These are phyloP conservation scores for Herminia tarsipennalis DNA, from an alignment of 2,888 invertebrate genomes.

Conservation along the genomic window DNA sequence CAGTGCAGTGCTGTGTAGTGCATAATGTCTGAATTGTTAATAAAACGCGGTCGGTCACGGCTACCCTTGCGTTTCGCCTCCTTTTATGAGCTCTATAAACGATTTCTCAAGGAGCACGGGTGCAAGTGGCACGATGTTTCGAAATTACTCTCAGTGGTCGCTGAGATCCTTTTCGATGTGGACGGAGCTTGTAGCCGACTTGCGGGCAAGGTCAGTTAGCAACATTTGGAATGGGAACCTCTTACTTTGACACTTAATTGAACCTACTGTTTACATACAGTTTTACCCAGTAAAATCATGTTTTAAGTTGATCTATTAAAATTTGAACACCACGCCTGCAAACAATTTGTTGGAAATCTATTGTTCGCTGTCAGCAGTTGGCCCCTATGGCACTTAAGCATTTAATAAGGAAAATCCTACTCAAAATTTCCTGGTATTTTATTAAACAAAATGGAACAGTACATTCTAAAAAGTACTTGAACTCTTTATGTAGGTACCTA, in stretches of 20 bases:
- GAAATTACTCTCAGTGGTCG: slow-evolving; percentile 73
- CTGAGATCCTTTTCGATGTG: slow-evolving; percentile 79
- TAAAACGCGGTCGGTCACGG: slow-evolving; percentile 63
- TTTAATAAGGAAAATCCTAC: too few relatives aligned
- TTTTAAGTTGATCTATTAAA: too few relatives aligned
- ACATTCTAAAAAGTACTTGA: too few relatives aligned
- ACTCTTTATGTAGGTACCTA: too few relatives aligned
- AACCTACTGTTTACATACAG: too few relatives aligned
- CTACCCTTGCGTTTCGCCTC: slow-evolving; percentile 68
- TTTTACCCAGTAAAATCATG: too few relatives aligned
- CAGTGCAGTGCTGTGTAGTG: slow-evolving; percentile 54
- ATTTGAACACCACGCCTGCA: too few relatives aligned
- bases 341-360: too few relatives aligned
- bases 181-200: slow-evolving; percentile 75
- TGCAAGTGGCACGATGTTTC: slow-evolving; percentile 82
- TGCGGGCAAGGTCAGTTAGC: slow-evolving; percentile 76
- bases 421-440: too few relatives aligned
- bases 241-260: not conserved
- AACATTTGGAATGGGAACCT: slow-evolving; percentile 9
- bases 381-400: too few relatives aligned
- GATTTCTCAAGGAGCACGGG: slow-evolving; percentile 79
- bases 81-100: slow-evolving; percentile 77
- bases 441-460: too few relatives aligned
- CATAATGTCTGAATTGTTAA: slow-evolving; percentile 70
- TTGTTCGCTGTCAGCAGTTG: too few relatives aligned